Conservation (phyloP, 2,888 invertebrate genomes). For the Catocala sponsa region DNA sequence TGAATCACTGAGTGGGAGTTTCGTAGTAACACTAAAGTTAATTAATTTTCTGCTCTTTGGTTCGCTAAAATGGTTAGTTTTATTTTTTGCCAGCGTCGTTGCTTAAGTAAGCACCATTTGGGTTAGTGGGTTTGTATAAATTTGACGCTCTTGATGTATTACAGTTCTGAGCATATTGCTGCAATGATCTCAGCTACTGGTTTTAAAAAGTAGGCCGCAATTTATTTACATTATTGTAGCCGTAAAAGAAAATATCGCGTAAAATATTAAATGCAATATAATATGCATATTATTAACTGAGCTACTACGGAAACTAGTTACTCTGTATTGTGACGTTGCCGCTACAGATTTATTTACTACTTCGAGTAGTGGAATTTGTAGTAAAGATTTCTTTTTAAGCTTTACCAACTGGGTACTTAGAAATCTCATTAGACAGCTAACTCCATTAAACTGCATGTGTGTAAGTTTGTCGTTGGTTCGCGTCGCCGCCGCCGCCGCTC, state of each 20-base stretch:
- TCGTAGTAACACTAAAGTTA: conserved; percentile 15
- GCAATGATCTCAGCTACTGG: conserved; percentile 35
- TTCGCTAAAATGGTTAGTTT: conserved; percentile 19
- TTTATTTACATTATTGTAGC: conserved; percentile 9
- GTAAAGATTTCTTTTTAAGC: conserved; percentile 46
- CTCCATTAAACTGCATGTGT: conserved; percentile 35
- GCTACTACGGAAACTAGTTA: no score
- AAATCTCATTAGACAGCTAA: conserved; percentile 60
- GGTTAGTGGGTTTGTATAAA: conserved; percentile 62
- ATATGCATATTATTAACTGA: no score
- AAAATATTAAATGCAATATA: no score
- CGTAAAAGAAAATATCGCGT: no score
- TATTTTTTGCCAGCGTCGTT: conserved; percentile 41
- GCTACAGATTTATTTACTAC: no score
- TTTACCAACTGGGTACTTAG: conserved; percentile 45
- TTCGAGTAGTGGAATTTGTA: no score
- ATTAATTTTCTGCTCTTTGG: conserved; percentile 18
- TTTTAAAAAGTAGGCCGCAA: conserved; percentile 37
- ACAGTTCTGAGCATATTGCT: conserved; percentile 40
- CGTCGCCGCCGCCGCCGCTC: conserved; percentile 43
- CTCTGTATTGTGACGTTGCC: no score
- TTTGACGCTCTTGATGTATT: conserved; percentile 48
- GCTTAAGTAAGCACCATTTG: conserved; percentile 55
- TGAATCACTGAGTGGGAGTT: conserved; percentile 28
- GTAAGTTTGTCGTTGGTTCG: conserved; percentile 28